Conservation (phyloP, 1,140 invertebrate species). For the Melipona quadrifasciata region DNA sequence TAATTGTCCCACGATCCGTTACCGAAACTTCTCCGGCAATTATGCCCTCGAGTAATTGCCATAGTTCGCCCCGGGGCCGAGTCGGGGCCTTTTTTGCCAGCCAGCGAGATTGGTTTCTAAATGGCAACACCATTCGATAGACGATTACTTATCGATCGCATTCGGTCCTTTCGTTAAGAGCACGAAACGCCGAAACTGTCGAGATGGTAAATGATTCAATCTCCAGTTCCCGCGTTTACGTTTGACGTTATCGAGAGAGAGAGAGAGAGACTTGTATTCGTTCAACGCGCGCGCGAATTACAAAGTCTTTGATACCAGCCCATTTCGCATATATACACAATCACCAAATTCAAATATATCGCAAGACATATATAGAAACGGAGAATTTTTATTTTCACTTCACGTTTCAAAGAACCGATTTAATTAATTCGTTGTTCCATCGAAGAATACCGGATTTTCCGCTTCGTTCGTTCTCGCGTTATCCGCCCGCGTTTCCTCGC, state of each 20-base stretch:
- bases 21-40: conserved; percentile 65
- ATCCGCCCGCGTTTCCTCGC: too few relatives aligned
- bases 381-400: background rate
- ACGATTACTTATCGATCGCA: background rate
- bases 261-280: background rate
- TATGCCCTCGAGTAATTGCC: conserved; percentile 67
- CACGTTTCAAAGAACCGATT: conserved; percentile 1
- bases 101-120: background rate
- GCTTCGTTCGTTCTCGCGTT: background rate
- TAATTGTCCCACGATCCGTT: conserved; percentile 67
- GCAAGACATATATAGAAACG: background rate
- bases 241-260: background rate
- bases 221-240: background rate
- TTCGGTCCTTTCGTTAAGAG: background rate
- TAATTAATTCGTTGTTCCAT: background rate
- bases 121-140: background rate
- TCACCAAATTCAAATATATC: too few relatives aligned
- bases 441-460: conserved; percentile 1
- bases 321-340: background rate
- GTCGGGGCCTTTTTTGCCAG: background rate
- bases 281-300: background rate
- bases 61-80: conserved; percentile 62
- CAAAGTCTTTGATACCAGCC: background rate
- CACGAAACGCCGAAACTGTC: background rate
- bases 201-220: background rate